phyloP scores from a whole-genome alignment of 2,113 vertebrate genomes.

The Leucosticte australis region DNA sequence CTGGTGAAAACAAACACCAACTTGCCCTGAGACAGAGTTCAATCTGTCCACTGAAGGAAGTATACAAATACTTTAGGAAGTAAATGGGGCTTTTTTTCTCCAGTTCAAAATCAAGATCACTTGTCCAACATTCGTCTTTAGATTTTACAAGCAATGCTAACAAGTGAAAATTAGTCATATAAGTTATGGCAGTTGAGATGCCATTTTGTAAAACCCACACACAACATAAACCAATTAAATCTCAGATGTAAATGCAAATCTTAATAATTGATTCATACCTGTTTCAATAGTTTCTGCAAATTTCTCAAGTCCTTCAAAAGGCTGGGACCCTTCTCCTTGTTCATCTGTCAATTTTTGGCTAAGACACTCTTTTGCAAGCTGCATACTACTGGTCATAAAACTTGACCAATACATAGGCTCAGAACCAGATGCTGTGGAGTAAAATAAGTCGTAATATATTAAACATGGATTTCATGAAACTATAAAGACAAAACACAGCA shows the following conservation, averaged over 20 bases:
- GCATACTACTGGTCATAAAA: conserved; percentile 99
- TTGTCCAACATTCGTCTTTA: background rate
- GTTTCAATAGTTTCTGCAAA: conserved; percentile 99
- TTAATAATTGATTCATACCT: conserved; percentile 71
- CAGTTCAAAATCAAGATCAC: background rate
- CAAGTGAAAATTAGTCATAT: background rate
- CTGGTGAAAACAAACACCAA: background rate
- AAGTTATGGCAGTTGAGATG: background rate
- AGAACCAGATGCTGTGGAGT: conserved; percentile 83
- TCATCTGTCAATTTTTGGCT: conserved; percentile 96
- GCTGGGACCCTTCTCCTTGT: conserved; percentile 92
- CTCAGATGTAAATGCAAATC: background rate
- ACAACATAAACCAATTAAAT: background rate
- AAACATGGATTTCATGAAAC: background rate
- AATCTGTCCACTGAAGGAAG: background rate
- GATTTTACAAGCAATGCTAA: background rate
- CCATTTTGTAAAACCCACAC: background rate
- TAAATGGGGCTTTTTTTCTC: background rate
- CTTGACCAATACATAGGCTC: conserved; percentile 99
- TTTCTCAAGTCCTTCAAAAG: conserved; percentile 95
- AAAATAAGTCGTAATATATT: background rate
- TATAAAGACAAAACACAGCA: background rate
- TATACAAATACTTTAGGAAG: background rate
- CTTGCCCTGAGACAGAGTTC: background rate
- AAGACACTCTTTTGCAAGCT: conserved; percentile 94